These are phyloP conservation scores for Rhabditoides inermis DNA, from an alignment of 2,888 invertebrate species.

Conservation along the genomic window DNA sequence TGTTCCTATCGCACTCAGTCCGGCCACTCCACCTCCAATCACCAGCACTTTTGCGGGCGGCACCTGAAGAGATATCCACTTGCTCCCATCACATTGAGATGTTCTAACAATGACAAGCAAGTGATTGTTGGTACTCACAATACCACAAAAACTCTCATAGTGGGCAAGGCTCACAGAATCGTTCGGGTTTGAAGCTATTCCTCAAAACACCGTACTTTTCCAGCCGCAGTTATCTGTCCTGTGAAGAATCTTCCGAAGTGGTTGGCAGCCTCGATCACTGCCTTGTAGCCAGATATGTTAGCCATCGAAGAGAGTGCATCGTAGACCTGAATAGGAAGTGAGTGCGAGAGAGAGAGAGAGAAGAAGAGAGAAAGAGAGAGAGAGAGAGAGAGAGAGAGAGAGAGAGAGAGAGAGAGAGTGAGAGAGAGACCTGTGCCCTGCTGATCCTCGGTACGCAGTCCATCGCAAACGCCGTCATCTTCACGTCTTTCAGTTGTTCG, in stretches of 20 bases:
- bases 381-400: no score
- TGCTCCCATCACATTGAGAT: no score
- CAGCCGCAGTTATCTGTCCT: conserved; percentile 81
- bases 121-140: no score
- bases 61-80: conserved; percentile 58
- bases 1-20: conserved; percentile 75
- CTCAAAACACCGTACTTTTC: no score
- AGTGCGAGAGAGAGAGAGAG: conserved; percentile 1
- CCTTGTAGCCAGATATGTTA: conserved; percentile 72
- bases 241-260: conserved; percentile 83
- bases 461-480: conserved; percentile 76
- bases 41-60: conserved; percentile 80
- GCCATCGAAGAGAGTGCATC: conserved; percentile 85
- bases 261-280: conserved; percentile 79
- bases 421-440: conserved; percentile 72
- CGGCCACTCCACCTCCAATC: conserved; percentile 82
- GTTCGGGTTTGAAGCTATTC: no score
- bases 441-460: conserved; percentile 80
- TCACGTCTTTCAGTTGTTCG: conserved; percentile 64
- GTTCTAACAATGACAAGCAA: no score
- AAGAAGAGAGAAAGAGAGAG: conserved; percentile 56
- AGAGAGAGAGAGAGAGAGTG: conserved; percentile 4
- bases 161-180: no score
- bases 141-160: no score
- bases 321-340: conserved; percentile 62